A percentile compares a stretch with the other conserved stretches of the same genome.
Conservation (phyloP, 37 sponge, comb jelly and placozoan genomes). For the Hormiphora californensis region DNA sequence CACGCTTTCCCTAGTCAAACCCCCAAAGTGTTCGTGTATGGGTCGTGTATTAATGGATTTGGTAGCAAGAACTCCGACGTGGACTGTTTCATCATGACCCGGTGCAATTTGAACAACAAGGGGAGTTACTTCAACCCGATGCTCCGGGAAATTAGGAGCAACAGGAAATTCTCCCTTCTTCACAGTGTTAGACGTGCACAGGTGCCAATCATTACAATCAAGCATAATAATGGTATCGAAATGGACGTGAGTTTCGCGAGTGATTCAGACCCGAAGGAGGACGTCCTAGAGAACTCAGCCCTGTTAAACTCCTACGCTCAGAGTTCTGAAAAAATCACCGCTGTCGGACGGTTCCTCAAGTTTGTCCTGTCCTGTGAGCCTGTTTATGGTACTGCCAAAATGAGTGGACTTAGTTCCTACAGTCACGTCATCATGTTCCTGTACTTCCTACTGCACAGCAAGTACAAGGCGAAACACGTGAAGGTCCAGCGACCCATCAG, state of each 20-base stretch:
- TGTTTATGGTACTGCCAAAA: neutral
- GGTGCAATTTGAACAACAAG: neutral
- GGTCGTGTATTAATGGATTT: constrained; percentile 40
- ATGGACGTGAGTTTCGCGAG: constrained; percentile 16
- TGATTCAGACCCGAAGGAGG: neutral
- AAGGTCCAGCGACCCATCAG: neutral
- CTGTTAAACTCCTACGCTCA: constrained; percentile 2
- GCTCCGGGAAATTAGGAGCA: neutral
- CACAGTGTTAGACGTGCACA: neutral
- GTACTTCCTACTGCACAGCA: constrained; percentile 2
- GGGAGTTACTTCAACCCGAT: neutral
- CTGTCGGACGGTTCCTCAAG: constrained; percentile 44
- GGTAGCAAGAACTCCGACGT: constrained; percentile 30
- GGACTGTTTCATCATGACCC: constrained; percentile 25
- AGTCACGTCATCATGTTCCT: constrained; percentile 13
- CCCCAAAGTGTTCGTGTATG: constrained; percentile 26
- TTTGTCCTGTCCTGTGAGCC: constrained; percentile 21
- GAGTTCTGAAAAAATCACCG: neutral
- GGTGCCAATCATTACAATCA: neutral
- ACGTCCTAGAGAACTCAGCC: constrained; percentile 22
- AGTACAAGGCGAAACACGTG: neutral
- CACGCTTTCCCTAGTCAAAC: neutral
- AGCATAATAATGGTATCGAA: neutral
- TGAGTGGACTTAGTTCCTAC: constrained; percentile 6
- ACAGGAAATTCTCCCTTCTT: neutral